Percentiles rank a stretch among this genome's conserved stretches.
Evolutionary conservation across 2,888 invertebrate species (phyloP).

Genomic region (Pelosia muscerda): DNA sequence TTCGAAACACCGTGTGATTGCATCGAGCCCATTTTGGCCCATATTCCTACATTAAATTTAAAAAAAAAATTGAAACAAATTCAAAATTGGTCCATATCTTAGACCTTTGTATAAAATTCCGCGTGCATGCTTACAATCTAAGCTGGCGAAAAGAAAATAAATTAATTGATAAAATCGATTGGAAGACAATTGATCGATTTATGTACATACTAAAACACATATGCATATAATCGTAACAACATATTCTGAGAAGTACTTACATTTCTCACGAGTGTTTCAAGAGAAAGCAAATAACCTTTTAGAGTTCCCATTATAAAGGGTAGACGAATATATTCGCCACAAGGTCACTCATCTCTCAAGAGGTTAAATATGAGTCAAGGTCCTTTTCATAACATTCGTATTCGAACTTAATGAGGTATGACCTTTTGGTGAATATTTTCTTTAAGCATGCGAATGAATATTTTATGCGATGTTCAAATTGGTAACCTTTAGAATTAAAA

Average conservation of each 20-base stretch:
- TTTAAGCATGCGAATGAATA: slow-evolving; percentile 1
- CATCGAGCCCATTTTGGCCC: neutral
- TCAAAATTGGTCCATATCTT: neutral
- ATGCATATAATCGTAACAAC: neutral
- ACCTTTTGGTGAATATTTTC: slow-evolving; percentile 28
- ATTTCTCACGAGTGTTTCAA: slow-evolving; percentile 8
- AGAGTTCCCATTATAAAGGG: slow-evolving; percentile 43
- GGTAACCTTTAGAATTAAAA: neutral
- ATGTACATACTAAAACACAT: neutral
- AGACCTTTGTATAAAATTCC: too few species aligned
- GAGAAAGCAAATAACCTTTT: slow-evolving; percentile 14
- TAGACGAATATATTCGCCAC: slow-evolving; percentile 43
- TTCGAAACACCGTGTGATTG: neutral
- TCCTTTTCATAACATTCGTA: slow-evolving; percentile 31
- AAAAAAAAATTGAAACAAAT: neutral
- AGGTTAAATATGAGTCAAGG: slow-evolving; percentile 46
- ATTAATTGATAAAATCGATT: too few species aligned
- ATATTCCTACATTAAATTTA: neutral
- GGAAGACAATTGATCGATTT: too few species aligned
- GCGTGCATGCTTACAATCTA: too few species aligned
- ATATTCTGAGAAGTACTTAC: neutral
- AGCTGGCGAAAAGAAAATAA: too few species aligned
- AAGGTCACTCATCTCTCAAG: slow-evolving; percentile 56
- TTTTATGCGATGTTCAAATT: neutral
- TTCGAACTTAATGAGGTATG: slow-evolving; percentile 31